These are phyloP conservation scores for Dicycla oo DNA, from an alignment of 2,888 invertebrate genomes.

Conservation along the genomic window DNA sequence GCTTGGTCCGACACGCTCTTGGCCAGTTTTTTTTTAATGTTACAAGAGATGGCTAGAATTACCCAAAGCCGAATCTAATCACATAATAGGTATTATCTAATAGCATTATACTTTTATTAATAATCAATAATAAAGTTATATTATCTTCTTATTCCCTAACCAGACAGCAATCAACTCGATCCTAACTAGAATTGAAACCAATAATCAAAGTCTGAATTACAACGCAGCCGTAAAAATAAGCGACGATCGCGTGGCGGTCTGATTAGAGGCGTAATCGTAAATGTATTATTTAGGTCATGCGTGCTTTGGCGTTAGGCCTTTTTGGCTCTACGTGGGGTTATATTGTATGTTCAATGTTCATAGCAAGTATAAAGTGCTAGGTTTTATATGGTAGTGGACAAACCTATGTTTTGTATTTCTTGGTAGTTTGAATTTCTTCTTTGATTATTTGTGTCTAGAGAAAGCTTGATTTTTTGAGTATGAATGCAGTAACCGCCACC, in stretches of 20 bases:
- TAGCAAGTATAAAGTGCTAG: not conserved
- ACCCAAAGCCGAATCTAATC: no score
- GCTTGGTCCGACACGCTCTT: no score
- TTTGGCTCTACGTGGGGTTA: constrained; percentile 19
- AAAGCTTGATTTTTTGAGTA: not conserved
- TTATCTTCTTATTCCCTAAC: not conserved
- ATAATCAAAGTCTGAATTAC: constrained; percentile 23
- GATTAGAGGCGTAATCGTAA: constrained; percentile 48
- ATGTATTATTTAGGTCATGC: constrained; percentile 64
- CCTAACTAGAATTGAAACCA: constrained; percentile 8
- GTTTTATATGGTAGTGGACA: constrained; percentile 17
- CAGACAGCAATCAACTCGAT: constrained; percentile 12
- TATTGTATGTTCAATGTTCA: not conserved
- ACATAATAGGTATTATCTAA: not conserved
- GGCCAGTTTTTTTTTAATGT: no score
- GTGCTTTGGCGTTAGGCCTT: constrained; percentile 43
- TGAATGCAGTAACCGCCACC: no score
- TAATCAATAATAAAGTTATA: not conserved
- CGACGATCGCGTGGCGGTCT: constrained; percentile 50
- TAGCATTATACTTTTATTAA: not conserved
- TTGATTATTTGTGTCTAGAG: not conserved
- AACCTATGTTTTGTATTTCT: no score
- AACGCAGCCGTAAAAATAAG: constrained; percentile 50
- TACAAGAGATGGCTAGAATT: no score
- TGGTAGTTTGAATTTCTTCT: not conserved